A percentile compares a stretch with the other conserved stretches of the same genome.
These are phyloP conservation scores for Staurois parvus DNA, from an alignment of 2,797 vertebrate species.

Conservation along the genomic window DNA sequence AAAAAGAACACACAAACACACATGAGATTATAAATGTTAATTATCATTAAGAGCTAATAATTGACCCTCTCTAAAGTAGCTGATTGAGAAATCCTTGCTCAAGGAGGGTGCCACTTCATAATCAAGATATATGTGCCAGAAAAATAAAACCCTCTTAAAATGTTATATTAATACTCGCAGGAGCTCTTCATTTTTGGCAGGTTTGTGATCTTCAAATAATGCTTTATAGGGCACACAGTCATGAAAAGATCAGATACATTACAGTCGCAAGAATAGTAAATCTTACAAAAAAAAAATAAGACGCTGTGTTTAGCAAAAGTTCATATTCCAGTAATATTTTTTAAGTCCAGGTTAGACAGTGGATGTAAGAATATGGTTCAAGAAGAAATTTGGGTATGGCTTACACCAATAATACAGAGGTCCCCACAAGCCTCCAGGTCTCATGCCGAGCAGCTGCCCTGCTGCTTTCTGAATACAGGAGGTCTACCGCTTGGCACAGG, in stretches of 20 bases:
- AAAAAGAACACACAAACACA: constrained; percentile 58
- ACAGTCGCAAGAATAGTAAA: background rate
- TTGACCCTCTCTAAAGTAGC: constrained; percentile 56
- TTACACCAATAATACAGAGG: no score
- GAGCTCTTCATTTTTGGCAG: background rate
- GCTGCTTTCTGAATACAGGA: no score
- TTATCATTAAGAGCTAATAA: constrained; percentile 63
- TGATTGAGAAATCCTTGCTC: constrained; percentile 59
- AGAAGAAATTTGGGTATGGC: no score
- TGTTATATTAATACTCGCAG: constrained; percentile 22
- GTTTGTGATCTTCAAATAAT: constrained; percentile 3
- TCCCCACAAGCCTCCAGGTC: no score
- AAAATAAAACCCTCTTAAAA: constrained; percentile 42
- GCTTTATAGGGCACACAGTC: background rate
- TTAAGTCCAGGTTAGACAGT: background rate
- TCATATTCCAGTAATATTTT: no score
- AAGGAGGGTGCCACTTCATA: constrained; percentile 60
- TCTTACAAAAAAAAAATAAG: background rate
- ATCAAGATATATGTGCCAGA: constrained; percentile 51
- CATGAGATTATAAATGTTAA: constrained; percentile 60
- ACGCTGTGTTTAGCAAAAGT: background rate
- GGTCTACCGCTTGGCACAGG: no score
- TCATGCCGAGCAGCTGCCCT: no score
- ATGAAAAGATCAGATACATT: background rate
- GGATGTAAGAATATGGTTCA: background rate